These are phyloP conservation scores for Melanotaenia parkinsoni DNA, from an alignment of 2,797 vertebrate species.

Conservation along the genomic window DNA sequence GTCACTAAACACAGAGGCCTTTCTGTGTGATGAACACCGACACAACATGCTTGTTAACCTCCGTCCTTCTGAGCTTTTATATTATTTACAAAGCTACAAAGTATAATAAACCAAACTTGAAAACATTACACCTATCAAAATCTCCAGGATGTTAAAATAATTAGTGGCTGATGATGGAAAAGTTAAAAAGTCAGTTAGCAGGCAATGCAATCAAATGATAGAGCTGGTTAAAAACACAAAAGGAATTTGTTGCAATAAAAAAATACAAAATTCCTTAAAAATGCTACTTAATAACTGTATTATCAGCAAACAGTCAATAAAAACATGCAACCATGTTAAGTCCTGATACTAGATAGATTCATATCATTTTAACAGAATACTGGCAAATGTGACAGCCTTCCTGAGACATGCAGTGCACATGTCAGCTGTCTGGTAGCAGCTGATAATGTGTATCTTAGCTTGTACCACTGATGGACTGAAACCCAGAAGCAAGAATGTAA, in stretches of 20 bases:
- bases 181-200: not conserved
- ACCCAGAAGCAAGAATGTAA: not conserved
- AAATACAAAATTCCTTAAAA: not conserved
- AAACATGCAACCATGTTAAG: not conserved
- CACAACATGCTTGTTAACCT: not conserved
- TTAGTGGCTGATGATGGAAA: not conserved
- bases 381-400: not conserved
- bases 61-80: not conserved
- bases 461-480: not conserved
- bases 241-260: not conserved
- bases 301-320: not conserved
- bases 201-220: not conserved
- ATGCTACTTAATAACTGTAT: not conserved
- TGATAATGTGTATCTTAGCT: not conserved
- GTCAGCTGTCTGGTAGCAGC: not conserved
- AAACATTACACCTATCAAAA: not conserved
- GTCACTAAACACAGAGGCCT: conserved; percentile 28
- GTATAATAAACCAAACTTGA: not conserved
- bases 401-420: not conserved
- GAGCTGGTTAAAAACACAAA: not conserved
- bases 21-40: conserved; percentile 18
- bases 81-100: not conserved
- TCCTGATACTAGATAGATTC: not conserved
- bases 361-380: not conserved
- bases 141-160: not conserved